These are phyloP conservation scores for Drosophila nebulosa DNA, from an alignment of 1,140 invertebrate species.

Conservation along the genomic window DNA sequence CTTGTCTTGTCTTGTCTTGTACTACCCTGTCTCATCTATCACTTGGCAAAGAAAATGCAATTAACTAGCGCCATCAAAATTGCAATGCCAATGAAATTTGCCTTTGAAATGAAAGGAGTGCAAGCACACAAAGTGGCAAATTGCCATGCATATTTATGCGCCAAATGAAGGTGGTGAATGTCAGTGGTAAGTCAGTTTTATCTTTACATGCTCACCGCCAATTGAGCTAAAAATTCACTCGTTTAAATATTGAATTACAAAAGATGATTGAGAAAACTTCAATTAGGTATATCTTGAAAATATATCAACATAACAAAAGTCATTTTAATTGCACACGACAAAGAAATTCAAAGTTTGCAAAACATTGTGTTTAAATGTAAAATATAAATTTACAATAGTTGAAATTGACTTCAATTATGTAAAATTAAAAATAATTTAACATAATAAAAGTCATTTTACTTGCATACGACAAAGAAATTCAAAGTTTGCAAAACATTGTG, in stretches of 20 bases:
- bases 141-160: slow-evolving; percentile 44
- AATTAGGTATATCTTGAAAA: too few species aligned
- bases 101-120: slow-evolving; percentile 40
- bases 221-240: background rate
- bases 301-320: too few species aligned
- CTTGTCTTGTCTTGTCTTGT: slow-evolving; percentile 36
- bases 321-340: too few species aligned
- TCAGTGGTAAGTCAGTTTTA: background rate
- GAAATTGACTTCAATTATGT: too few species aligned
- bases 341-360: too few species aligned
- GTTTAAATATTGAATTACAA: background rate
- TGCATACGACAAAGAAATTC: too few species aligned
- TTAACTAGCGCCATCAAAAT: slow-evolving; percentile 63
- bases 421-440: too few species aligned
- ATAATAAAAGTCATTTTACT: too few species aligned
- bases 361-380: too few species aligned
- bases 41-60: slow-evolving; percentile 64
- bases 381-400: too few species aligned
- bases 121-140: slow-evolving; percentile 47
- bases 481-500: too few species aligned
- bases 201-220: background rate
- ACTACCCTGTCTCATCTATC: slow-evolving; percentile 37
- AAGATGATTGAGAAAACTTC: background rate
- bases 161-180: slow-evolving; percentile 25
- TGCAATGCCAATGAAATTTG: slow-evolving; percentile 46